Evolutionary conservation across 2,797 vertebrate species (phyloP), one percentile per base, ranked within the genome.

Genomic region (Sardinella longiceps): DNA sequence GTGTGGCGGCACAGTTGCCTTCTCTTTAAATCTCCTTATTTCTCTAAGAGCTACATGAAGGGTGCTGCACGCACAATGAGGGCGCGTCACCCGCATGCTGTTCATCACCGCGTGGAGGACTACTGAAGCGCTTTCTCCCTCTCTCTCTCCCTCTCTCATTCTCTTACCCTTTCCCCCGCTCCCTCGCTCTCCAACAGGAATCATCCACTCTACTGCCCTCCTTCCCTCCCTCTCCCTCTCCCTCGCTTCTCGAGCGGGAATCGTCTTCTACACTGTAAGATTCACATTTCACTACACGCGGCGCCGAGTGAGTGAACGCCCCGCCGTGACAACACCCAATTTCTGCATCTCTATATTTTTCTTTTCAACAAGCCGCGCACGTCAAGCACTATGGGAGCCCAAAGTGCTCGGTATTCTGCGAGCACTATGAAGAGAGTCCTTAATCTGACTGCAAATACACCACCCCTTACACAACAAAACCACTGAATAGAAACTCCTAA

Each of bases 221-320:
- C 30, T 11, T 33, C 20, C 18, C 58, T 3, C 80, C 7, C 18
- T 63, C 0, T 10, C 90, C 88, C 88, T 92, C 28, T 30, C 25
- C 1, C 11, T 66, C 46, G n/a, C n/a, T n/a, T n/a, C 45, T 39
- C 30, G 3, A 33, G 28, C 33, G 14, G 0, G 33, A 74, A 74
- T 74, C 33, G 14, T 74, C 66, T 20, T 74, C 66, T 39, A 39
- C 37, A 14, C 15, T 23, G 18, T 23, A 6, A 12, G 18, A 0
- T 15, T 9, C 66, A 74, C 66, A 74, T 39, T 39, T n/a, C 56
- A 58, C 33, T 77, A 20, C 37, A 39, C 33, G 30, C 33, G 23
- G 53, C 14, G 30, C 33, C 9, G 20, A 37, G 66, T 9, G 37
- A 74, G 33, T 18, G n/a, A 74, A 37, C 15, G 33, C 37, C 66